Evolutionary conservation across 2,888 invertebrate species (phyloP).

Genomic region (Muschampia plurimacula): DNA sequence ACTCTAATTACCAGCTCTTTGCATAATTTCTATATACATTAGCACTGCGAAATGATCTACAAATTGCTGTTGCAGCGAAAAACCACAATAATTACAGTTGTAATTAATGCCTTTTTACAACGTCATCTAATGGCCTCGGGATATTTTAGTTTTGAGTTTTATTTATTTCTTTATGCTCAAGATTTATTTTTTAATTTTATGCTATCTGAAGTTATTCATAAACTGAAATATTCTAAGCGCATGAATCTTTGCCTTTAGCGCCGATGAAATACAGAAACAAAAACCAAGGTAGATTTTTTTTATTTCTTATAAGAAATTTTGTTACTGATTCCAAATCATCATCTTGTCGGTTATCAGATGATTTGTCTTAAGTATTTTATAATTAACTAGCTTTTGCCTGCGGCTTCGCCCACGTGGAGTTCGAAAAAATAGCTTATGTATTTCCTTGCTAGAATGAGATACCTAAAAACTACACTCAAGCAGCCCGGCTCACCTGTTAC

Average conservation of each 20-base stretch:
- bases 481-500: too few relatives aligned
- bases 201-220: background rate
- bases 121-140: conserved; percentile 58
- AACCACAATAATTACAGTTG: conserved; percentile 71
- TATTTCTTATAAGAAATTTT: too few relatives aligned
- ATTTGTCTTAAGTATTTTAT: too few relatives aligned
- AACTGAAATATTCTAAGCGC: background rate
- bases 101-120: conserved; percentile 72
- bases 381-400: too few relatives aligned
- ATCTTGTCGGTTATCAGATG: too few relatives aligned
- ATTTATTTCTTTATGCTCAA: conserved; percentile 21
- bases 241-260: background rate
- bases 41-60: conserved; percentile 77
- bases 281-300: background rate
- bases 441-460: too few relatives aligned
- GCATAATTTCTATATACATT: conserved; percentile 81
- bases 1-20: conserved; percentile 76
- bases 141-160: conserved; percentile 19
- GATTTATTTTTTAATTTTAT: conserved; percentile 3
- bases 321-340: too few relatives aligned
- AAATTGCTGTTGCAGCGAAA: conserved; percentile 73
- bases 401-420: too few relatives aligned
- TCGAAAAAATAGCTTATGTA: too few relatives aligned
- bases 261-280: background rate
- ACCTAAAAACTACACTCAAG: too few relatives aligned